Base-by-base conservation (phyloP, 1,140 invertebrate species). In the Hetaerina americana region DNA sequence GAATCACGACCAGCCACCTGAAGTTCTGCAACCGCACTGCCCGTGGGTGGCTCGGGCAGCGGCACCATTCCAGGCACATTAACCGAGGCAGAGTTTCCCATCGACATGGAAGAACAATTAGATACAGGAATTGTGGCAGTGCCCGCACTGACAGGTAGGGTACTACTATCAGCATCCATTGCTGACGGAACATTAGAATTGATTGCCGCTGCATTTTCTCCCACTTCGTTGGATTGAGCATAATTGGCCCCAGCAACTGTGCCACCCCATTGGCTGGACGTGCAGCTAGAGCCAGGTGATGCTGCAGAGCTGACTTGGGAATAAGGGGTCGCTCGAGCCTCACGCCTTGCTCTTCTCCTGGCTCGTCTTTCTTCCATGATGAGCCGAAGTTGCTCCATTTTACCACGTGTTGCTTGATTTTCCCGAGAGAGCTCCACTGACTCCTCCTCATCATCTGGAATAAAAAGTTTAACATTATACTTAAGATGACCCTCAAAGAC, bases 301-400 rank as follows among this genome's bases (percentile, higher is more conserved):
- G 40, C 1, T 10, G 10, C 10, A 18, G 40, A 57, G 2, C 40
- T n/a, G 22, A 57, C 40, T 57, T 57, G 72, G 15, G 87, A 85
- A 77, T 93, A 93, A 0, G 91, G 91, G 10, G 88, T 81, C 0
- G 86, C 84, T 74, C 90, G 88, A 5, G 82, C 83, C 70, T 92
- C 85, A 75, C 93, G 89, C 72, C 92, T 85, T 5, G 90, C 92
- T 78, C 89, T 88, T 29, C 93, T 86, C 71, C 91, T 85, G 72
- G 92, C 90, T 70, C 92, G 88, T 75, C 91, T 87, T 78, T 95
- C 92, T 75, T 93, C 92, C 91, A 96, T 92, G 28, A 95, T 91
- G 26, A 92, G 83, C 72, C 92, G 87, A 18, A 96, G 82, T 70
- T 92, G 90, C 77, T 93, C 89, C 81, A 95, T 86, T 80, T 96